Evolutionary conservation across 2,888 invertebrate genomes (phyloP), one percentile per base, ranked within the genome.

Genomic region (Pyrocoelia pectoralis): DNA sequence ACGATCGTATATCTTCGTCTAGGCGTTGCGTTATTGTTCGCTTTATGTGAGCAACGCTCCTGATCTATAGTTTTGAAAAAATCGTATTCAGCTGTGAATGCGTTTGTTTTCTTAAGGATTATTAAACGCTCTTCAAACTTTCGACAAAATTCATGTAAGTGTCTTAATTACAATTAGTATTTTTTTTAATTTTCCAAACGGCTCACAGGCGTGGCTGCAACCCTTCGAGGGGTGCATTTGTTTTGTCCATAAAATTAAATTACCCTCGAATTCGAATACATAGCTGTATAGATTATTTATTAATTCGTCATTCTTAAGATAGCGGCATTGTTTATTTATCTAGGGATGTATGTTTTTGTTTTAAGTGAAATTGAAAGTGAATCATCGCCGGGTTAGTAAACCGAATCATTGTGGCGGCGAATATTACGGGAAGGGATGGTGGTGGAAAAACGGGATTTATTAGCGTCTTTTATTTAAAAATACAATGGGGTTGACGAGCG

Each of bases 211-310:
- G 57, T 57, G 50, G 57, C 57, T 29, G 19, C 28, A n/a, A 51
- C 40, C 10, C 49, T 17, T 18, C n/a, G 9, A 56, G 61, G 61
- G 61, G 51, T 49, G 61, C 56, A 51, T 56, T 60, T 61, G 51
- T 61, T 61, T 61, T 56, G 48, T 49, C 53, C 41, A 29, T 13
- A 24, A 49, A 60, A 54, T 38, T 52, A 28, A 33, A 33, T n/a
- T 33, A 2, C n/a, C n/a, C 33, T n/a, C 33, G 10, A n/a, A n/a
- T n/a, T n/a, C 9, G 9, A n/a, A 33, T 8, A 10, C 2, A n/a
- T n/a, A 10, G 33, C 33, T 33, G 2, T 33, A n/a, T 24, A 24
- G 24, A 24, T 24, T 24, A 24, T 24, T 24, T 24, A 24, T 24
- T 24, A 5, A 24, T 24, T 24, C 6, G 6, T 24, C 24, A 24